These are phyloP conservation scores for Creontiades dilutus DNA, from an alignment of 2,888 invertebrate genomes.

Conservation along the genomic window DNA sequence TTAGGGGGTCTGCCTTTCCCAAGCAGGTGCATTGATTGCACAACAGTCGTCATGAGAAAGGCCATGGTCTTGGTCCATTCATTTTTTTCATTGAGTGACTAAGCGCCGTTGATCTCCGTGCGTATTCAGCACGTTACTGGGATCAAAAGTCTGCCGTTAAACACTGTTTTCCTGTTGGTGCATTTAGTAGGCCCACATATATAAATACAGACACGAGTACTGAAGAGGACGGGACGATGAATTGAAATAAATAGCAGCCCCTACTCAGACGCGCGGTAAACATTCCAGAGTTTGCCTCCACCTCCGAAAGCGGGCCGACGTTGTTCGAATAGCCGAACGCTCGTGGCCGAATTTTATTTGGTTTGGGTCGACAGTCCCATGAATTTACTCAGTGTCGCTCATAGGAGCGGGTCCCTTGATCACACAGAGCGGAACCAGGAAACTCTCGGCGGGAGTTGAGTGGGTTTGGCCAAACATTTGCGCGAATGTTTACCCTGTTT, in stretches of 20 bases:
- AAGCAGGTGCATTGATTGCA: too few relatives aligned
- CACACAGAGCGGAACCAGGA: not conserved
- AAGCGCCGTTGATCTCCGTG: too few relatives aligned
- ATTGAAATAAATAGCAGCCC: not conserved
- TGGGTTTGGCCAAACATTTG: conserved; percentile 30
- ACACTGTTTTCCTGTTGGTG: too few relatives aligned
- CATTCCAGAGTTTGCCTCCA: not conserved
- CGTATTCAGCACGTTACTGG: too few relatives aligned
- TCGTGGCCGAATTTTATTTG: conserved; percentile 32
- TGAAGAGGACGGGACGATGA: too few relatives aligned
- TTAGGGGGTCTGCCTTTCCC: too few relatives aligned
- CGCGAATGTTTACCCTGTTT: conserved; percentile 15
- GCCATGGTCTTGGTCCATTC: too few relatives aligned
- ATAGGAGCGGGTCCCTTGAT: conserved; percentile 11
- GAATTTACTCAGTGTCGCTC: conserved; percentile 27
- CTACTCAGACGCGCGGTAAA: not conserved
- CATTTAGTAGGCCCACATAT: too few relatives aligned
- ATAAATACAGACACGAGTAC: too few relatives aligned
- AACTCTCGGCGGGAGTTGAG: not conserved
- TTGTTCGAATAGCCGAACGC: not conserved
- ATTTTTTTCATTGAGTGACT: too few relatives aligned
- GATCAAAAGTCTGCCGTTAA: too few relatives aligned
- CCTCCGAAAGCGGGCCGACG: not conserved
- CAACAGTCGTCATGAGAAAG: too few relatives aligned
- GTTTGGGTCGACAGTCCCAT: conserved; percentile 1